Conservation (phyloP, 2,113 vertebrate species). For the Callorhinus ursinus region DNA sequence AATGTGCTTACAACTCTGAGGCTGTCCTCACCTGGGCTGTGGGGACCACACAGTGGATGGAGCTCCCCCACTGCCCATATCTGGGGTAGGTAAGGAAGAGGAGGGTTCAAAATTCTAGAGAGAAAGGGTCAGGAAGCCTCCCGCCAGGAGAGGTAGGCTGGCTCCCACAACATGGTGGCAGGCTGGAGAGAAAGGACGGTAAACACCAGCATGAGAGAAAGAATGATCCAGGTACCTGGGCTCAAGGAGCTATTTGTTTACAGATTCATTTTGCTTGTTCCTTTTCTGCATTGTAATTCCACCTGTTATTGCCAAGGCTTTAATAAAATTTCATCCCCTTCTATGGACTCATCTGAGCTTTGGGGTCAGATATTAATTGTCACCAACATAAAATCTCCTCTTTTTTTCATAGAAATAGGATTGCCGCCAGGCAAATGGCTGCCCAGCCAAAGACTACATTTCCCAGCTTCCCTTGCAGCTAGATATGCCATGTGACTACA, state of each 20-base stretch:
- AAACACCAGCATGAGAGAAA: not conserved
- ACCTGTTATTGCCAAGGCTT: not conserved
- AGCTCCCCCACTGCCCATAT: not conserved
- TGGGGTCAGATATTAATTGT: not conserved
- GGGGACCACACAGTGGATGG: not conserved
- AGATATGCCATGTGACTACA: not conserved
- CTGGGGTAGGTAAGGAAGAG: not conserved
- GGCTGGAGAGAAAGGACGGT: not conserved
- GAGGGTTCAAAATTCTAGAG: not conserved
- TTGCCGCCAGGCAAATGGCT: not conserved
- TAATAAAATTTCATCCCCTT: not conserved
- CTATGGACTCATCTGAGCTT: not conserved
- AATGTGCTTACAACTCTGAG: not conserved
- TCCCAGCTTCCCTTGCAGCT: constrained; percentile 13
- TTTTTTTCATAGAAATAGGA: constrained; percentile 2
- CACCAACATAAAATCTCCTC: not conserved
- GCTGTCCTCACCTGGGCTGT: not conserved
- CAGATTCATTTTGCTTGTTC: not conserved
- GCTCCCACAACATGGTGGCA: not conserved
- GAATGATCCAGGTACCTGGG: not conserved
- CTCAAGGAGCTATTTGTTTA: too few species aligned
- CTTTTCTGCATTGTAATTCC: not conserved
- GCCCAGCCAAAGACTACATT: not conserved
- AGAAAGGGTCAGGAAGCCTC: not conserved
- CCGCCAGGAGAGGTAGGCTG: not conserved